Evolutionary conservation across 1,140 invertebrate species (phyloP).

Genomic region (Trichonephila clavipes): DNA sequence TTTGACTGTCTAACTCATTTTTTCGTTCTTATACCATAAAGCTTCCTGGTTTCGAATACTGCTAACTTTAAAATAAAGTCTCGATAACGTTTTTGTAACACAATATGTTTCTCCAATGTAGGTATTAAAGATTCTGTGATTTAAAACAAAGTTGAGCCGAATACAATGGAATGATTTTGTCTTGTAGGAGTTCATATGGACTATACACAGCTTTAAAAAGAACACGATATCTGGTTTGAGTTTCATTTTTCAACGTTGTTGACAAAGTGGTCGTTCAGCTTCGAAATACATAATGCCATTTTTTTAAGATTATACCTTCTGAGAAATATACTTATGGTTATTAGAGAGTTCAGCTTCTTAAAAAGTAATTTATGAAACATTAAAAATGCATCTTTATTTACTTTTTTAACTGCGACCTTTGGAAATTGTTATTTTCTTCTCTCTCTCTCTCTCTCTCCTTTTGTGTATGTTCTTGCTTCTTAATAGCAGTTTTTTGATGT

Average conservation of each 20-base stretch:
- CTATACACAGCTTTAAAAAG: background rate
- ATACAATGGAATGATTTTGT: background rate
- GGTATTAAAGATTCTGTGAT: background rate
- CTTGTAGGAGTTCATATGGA: background rate
- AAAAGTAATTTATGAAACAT: background rate
- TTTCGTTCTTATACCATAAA: background rate
- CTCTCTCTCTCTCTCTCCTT: no score
- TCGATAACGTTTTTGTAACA: background rate
- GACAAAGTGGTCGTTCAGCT: background rate
- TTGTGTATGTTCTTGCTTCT: no score
- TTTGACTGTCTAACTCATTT: no score
- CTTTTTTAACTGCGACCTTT: no score
- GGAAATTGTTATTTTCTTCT: no score
- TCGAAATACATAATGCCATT: background rate
- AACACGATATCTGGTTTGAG: background rate
- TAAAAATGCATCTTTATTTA: no score
- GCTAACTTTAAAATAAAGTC: background rate
- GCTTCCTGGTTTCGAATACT: background rate
- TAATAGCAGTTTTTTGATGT: no score
- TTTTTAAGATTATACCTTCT: background rate
- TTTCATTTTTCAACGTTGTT: background rate
- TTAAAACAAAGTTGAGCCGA: background rate
- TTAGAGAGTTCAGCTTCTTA: background rate
- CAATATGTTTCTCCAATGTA: background rate
- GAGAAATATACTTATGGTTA: background rate